A percentile compares a stretch with the other conserved stretches of the same genome.
phyloP scores from a whole-genome alignment of 2,797 vertebrate genomes.

The Pangasius macronema region DNA sequence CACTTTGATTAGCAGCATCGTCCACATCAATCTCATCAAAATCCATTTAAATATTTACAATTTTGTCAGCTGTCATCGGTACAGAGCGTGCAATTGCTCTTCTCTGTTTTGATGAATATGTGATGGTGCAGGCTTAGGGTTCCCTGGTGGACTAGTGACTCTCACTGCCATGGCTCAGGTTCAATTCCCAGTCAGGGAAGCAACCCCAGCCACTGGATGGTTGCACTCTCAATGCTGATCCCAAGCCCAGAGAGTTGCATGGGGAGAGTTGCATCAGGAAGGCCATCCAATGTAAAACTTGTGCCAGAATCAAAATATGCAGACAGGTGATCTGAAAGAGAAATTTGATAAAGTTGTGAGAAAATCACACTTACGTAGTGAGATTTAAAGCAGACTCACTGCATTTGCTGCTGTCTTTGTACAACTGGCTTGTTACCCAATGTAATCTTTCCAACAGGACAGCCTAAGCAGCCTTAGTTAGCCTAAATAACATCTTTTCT shows the following conservation, averaged over 20 bases:
- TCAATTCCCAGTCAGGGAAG: too few species aligned
- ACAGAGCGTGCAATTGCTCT: not conserved
- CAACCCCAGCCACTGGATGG: too few species aligned
- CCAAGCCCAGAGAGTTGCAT: too few species aligned
- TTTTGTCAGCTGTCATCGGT: not conserved
- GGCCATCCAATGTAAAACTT: too few species aligned
- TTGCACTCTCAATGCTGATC: too few species aligned
- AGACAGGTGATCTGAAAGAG: not conserved
- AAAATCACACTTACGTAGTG: not conserved
- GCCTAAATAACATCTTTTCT: not conserved
- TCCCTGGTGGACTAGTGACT: too few species aligned
- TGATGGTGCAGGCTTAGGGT: not conserved
- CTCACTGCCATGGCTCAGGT: too few species aligned
- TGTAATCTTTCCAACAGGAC: not conserved
- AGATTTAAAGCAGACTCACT: not conserved
- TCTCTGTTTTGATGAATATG: not conserved
- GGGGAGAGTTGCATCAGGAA: too few species aligned
- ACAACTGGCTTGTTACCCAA: not conserved
- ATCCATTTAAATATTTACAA: not conserved
- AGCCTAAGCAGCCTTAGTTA: not conserved
- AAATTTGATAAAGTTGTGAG: not conserved
- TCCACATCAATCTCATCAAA: too few species aligned
- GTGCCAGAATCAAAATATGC: too few species aligned
- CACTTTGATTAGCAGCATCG: too few species aligned
- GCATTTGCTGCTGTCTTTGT: not conserved